Evolutionary conservation across 2,888 invertebrate species (phyloP), one percentile per base, ranked within the genome.

Genomic region (Lasioglossum vierecki): DNA sequence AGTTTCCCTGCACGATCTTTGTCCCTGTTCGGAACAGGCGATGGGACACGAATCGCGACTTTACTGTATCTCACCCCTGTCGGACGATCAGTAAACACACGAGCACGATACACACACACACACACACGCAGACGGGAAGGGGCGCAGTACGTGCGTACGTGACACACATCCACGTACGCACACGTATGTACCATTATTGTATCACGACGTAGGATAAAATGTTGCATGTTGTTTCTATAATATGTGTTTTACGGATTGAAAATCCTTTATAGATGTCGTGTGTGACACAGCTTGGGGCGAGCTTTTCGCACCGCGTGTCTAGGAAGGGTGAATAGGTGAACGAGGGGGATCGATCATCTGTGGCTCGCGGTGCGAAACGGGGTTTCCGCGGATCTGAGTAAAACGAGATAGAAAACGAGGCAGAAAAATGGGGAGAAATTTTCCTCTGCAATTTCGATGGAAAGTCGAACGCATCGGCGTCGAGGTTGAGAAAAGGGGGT

Each of bases 171-270:
- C 79, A 76, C 86, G 88, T 89, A 88, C 88, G 88, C 87, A 82
- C 83, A 86, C 84, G 88, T 86, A 88, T 91, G 88, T 89, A 91
- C 89, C 88, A 88, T 91, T 93, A 94, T 93, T 92, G 91, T 94
- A 94, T 91, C 92, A 93, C 91, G 91, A 89, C 90, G 91, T 95
- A 95, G 94, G 92, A 91, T 94, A 94, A 94, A 94, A 94, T 95
- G 94, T 95, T 95, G 94, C 94, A 94, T 95, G 94, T 95, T 95
- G 94, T 94, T 95, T 93, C 94, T 93, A 94, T 95, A 94, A 93
- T 94, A 94, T 93, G 95, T 95, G 94, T 95, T 94, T 93, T 93
- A 93, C 91, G 93, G 93, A 94, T 94, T 94, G 89, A 93, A 93
- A 94, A 94, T 94, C 94, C 94, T 93, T 92, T 91, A 82, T 94